Evolutionary conservation across 2,888 invertebrate genomes (phyloP).

Genomic region (Tenthredo distinguenda): DNA sequence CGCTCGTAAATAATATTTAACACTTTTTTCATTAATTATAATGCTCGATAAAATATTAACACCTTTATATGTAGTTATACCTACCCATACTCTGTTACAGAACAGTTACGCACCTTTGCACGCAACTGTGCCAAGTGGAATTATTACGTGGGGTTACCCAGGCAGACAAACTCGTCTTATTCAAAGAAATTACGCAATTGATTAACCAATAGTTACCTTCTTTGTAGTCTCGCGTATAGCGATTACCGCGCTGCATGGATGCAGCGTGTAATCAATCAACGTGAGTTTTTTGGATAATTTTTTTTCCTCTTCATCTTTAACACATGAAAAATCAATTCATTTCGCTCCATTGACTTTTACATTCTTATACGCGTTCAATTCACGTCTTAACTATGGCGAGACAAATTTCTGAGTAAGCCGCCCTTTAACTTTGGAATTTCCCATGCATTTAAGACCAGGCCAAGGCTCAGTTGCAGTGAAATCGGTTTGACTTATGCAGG

Average conservation of each 20-base stretch:
- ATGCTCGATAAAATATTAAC: background rate
- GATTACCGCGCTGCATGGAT: background rate
- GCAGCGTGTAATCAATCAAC: background rate
- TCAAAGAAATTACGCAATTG: constrained; percentile 30
- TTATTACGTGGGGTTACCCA: constrained; percentile 29
- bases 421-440: background rate
- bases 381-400: background rate
- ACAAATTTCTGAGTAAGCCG: constrained; percentile 25
- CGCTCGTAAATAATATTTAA: background rate
- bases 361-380: background rate
- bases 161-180: constrained; percentile 19
- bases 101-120: constrained; percentile 1
- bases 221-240: constrained; percentile 24
- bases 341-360: background rate
- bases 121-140: background rate
- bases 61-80: background rate
- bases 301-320: background rate
- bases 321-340: background rate
- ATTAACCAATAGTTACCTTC: constrained; percentile 20
- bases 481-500: constrained; percentile 5
- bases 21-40: constrained; percentile 1
- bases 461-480: constrained; percentile 15
- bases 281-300: background rate
- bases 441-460: background rate
- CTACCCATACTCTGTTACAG: background rate